phyloP scores from a whole-genome alignment of 2,113 vertebrate genomes.

The Spermophilus dauricus region DNA sequence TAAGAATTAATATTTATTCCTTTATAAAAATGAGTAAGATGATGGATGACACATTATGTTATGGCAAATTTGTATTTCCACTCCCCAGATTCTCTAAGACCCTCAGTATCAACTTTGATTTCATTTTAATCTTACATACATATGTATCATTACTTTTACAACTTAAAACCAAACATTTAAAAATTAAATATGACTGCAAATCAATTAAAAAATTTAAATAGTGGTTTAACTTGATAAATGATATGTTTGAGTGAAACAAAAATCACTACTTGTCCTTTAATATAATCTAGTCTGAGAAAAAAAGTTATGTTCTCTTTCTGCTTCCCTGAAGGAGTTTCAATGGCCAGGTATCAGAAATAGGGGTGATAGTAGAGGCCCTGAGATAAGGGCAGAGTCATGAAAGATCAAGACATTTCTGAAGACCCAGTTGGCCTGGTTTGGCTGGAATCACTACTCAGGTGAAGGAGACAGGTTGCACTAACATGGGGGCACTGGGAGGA shows the following conservation, averaged over 20 bases:
- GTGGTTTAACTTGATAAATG: neutral
- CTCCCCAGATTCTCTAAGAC: neutral
- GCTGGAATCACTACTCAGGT: neutral
- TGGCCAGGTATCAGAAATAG: neutral
- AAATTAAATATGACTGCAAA: neutral
- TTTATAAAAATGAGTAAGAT: neutral
- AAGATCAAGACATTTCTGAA: neutral
- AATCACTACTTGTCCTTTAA: neutral
- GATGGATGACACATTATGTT: neutral
- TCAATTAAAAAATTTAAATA: neutral
- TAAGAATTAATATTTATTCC: neutral
- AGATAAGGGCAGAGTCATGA: neutral
- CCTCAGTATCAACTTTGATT: neutral
- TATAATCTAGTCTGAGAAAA: neutral
- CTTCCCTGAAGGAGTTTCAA: neutral
- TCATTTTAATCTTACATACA: neutral
- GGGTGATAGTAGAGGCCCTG: neutral
- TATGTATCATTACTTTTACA: neutral
- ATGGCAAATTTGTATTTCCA: neutral
- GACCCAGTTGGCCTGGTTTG: neutral
- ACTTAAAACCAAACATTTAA: neutral
- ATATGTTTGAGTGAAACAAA: neutral
- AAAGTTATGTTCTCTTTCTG: neutral
- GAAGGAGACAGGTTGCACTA: neutral
- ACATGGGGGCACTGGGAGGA: neutral